phyloP scores from a whole-genome alignment of 2,797 vertebrate species.

The Nannoperca obscura region DNA sequence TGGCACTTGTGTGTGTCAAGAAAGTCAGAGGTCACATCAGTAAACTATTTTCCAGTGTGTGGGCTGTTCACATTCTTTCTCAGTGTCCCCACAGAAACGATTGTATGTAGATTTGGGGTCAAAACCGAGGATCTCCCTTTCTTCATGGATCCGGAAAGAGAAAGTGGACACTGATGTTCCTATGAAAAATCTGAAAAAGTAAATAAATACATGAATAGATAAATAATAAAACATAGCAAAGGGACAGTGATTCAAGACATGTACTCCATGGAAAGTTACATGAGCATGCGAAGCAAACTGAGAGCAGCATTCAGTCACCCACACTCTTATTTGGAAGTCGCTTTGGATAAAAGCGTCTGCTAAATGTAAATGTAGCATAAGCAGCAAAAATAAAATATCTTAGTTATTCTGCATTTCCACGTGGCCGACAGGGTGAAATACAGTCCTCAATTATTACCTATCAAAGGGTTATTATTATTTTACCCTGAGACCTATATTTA shows the following conservation, averaged over 20 bases:
- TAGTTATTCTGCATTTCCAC: too few species aligned
- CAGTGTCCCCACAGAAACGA: conserved; percentile 94
- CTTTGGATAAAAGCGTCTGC: too few species aligned
- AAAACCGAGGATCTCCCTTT: conserved; percentile 95
- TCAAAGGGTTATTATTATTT: too few species aligned
- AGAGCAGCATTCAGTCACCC: not conserved
- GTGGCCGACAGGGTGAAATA: not conserved
- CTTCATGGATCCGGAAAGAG: conserved; percentile 97
- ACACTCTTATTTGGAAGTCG: too few species aligned
- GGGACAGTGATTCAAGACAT: not conserved
- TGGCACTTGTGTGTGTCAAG: conserved; percentile 70
- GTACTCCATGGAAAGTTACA: not conserved
- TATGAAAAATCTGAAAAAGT: conserved; percentile 89
- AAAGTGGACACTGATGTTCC: conserved; percentile 98
- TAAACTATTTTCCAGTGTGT: conserved; percentile 97
- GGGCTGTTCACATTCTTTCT: conserved; percentile 94
- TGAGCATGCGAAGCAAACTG: not conserved
- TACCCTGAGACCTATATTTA: not conserved
- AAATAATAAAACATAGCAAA: fast-evolving
- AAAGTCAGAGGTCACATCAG: conserved; percentile 69
- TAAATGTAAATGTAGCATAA: too few species aligned
- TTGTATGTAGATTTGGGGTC: conserved; percentile 96
- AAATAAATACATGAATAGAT: not conserved
- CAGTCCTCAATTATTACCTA: not conserved
- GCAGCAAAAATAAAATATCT: too few species aligned